Evolutionary conservation across 2,888 invertebrate genomes (phyloP).

Genomic region (Drosophila putrida): DNA sequence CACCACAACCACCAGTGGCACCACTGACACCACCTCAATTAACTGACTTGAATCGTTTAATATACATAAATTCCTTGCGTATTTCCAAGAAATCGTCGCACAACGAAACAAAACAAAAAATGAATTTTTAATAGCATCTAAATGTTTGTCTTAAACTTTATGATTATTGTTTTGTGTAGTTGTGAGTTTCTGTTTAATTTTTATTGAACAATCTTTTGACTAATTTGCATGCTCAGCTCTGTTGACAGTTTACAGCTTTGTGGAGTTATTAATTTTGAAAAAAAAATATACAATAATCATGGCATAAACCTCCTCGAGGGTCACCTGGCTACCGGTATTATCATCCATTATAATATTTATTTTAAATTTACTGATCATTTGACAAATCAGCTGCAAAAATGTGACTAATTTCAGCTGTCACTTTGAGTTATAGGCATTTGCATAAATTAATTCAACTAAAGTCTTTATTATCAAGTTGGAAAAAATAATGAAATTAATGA

Average conservation of each 20-base stretch:
- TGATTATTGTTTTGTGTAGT: conserved; percentile 11
- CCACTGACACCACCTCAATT: conserved; percentile 28
- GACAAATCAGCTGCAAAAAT: conserved; percentile 52
- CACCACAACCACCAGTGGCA: not conserved
- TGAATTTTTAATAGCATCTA: conserved; percentile 48
- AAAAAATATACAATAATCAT: conserved; percentile 29
- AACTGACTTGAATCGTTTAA: conserved; percentile 33
- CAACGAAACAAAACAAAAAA: conserved; percentile 1
- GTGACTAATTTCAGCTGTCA: conserved; percentile 53
- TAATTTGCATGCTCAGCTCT: conserved; percentile 58
- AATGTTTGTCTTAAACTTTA: conserved; percentile 27
- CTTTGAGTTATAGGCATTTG: conserved; percentile 61
- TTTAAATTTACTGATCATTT: conserved; percentile 26
- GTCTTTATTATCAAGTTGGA: conserved; percentile 41
- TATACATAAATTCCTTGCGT: conserved; percentile 34
- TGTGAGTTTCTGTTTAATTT: conserved; percentile 1
- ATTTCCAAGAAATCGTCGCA: conserved; percentile 45
- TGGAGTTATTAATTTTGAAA: conserved; percentile 39
- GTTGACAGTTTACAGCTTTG: conserved; percentile 65
- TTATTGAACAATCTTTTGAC: conserved; percentile 35
- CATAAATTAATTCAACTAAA: conserved; percentile 57
- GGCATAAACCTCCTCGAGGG: conserved; percentile 20
- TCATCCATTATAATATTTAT: conserved; percentile 32
- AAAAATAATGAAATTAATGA: conserved; percentile 18
- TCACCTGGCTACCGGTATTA: conserved; percentile 64